Percentiles rank a stretch among this genome's conserved stretches.
Evolutionary conservation across 2,113 vertebrate genomes (phyloP).

Genomic region (Otolemur garnettii): DNA sequence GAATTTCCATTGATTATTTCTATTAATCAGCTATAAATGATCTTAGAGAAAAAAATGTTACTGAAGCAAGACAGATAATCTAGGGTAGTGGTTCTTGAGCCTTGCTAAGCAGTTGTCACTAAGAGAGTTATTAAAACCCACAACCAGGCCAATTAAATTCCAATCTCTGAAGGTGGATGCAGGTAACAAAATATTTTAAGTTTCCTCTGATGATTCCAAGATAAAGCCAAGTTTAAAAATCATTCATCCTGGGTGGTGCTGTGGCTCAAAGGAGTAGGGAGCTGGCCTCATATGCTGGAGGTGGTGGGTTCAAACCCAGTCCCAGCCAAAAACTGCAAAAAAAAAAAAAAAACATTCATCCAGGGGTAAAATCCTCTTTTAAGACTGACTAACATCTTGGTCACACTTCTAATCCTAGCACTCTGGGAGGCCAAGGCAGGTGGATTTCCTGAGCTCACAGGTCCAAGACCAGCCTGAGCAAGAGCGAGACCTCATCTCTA

Average conservation of each 20-base stretch:
- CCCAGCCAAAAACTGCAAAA: too few species aligned
- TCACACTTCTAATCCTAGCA: too few species aligned
- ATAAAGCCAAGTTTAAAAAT: background rate
- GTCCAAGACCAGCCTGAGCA: too few species aligned
- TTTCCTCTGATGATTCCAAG: background rate
- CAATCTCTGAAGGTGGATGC: background rate
- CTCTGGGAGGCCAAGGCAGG: too few species aligned
- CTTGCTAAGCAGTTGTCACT: background rate
- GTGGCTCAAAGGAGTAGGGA: too few species aligned
- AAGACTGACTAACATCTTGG: background rate
- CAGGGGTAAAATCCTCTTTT: background rate
- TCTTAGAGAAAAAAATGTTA: background rate
- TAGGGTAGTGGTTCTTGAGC: background rate
- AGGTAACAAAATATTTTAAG: background rate
- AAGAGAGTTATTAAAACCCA: background rate
- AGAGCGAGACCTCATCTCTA: too few species aligned
- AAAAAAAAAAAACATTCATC: background rate
- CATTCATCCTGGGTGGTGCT: background rate
- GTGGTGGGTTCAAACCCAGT: too few species aligned
- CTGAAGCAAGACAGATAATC: background rate
- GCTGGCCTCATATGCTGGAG: too few species aligned
- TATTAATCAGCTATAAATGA: background rate
- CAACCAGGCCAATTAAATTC: background rate
- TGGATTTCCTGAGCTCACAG: too few species aligned
- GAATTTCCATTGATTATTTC: background rate